These are phyloP conservation scores for Holothuria glaberrima DNA, from an alignment of 35 echinoderm and acorn worm species.

Conservation along the genomic window DNA sequence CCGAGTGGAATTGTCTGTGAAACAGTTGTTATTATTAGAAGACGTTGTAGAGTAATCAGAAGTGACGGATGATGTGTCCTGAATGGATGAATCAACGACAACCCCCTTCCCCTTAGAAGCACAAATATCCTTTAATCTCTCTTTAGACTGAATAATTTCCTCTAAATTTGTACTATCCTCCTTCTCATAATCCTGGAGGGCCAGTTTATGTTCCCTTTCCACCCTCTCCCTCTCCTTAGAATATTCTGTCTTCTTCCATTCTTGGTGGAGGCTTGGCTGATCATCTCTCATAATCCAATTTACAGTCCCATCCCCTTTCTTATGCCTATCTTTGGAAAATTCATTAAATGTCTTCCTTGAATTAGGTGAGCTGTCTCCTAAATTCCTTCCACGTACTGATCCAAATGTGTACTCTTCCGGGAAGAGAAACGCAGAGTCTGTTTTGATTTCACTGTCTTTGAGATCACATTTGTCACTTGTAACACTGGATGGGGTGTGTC, in stretches of 20 bases:
- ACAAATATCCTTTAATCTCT: conserved; percentile 73
- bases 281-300: conserved; percentile 16
- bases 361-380: conserved; percentile 14
- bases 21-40: conserved; percentile 82
- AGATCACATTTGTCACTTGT: not conserved
- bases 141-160: conserved; percentile 75
- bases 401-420: conserved; percentile 43
- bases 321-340: conserved; percentile 33
- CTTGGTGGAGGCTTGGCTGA: not conserved
- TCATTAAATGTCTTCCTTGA: conserved; percentile 33
- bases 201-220: conserved; percentile 76
- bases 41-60: conserved; percentile 83
- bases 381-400: conserved; percentile 43
- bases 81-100: not conserved
- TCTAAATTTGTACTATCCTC: conserved; percentile 90
- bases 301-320: conserved; percentile 14
- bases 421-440: not conserved
- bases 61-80: conserved; percentile 69
- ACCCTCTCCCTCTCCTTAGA: conserved; percentile 74
- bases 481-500: not conserved
- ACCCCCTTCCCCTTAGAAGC: not conserved
- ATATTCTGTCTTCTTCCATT: conserved; percentile 84
- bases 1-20: conserved; percentile 10
- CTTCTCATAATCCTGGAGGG: conserved; percentile 85
- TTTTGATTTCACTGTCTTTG: not conserved